Base-by-base conservation (phyloP, 2,888 invertebrate species). In the Limnephilus auricula region DNA sequence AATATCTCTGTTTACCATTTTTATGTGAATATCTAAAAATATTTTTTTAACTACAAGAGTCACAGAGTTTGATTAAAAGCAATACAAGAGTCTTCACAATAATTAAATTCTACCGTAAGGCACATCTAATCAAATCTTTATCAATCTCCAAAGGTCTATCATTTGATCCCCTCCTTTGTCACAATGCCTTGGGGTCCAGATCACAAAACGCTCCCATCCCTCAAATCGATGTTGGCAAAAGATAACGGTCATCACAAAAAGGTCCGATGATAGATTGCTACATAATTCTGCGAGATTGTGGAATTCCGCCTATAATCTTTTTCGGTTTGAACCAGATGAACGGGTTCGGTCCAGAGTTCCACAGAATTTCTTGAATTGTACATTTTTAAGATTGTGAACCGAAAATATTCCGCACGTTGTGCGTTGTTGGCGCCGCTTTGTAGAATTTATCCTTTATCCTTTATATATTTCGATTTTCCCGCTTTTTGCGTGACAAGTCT, bases 361-460 rank as follows among this genome's bases (percentile, higher is more conserved):
- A 65, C 65, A 65, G 65, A 65, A 80, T 37, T 85, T n/a, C 65
- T 87, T 50, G 87, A 65, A 50, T 87, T 87, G 87, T 87, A 87
- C 87, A 87, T 87, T 87, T 87, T 87, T 87, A 87, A 87, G 65
- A 87, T 87, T 87, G 87, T 65, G 87, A 87, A 50, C 87, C 2
- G 31, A 34, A 87, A 87, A 50, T 87, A 87, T 87, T 87, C 65
- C 34, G n/a, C 87, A 45, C 85, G 85, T 32, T 37, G 84, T 34
- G 40, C 50, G 50, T 65, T 65, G 65, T 65, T 65, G 65, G 65
- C 65, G 40, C 65, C 65, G 37, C 85, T 65, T 87, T 87, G 87
- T 87, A 34, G 87, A 65, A 65, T 87, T 50, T 65, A 87, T 65
- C 87, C 87, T 87, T 87, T 87, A 87, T 65, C 87, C 87, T 31